Evolutionary conservation across 1,140 invertebrate genomes (phyloP), one percentile per base, ranked within the genome.

Genomic region (Scaptomyza graminum): DNA sequence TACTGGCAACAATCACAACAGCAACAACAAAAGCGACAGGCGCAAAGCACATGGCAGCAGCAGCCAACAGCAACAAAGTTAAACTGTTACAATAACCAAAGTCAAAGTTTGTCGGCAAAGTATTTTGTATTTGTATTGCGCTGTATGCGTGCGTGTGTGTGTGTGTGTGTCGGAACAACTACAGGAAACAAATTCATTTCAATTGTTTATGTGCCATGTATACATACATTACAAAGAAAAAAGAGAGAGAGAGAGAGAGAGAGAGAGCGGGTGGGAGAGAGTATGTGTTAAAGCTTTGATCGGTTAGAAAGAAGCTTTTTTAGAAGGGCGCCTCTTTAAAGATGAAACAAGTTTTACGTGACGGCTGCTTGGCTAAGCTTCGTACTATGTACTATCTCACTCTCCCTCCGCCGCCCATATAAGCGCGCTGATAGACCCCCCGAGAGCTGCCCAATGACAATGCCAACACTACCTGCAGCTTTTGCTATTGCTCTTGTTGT

Each of bases 31-130:
- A 62, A 43, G 34, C 37, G 60, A 52, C 49, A 44, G 47, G 49
- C 47, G 49, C 67, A 56, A 61, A 77, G 68, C 62, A 56, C 39
- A 50, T 57, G 57, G 76, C 56, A 69, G 31, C 31, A 8, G 5
- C 61, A 62, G 74, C 68, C 55, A 77, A 73, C 61, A 62, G 74
- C 68, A 82, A 78, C 79, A 84, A 87, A 87, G 83, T 87, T 88
- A 76, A 87, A 87, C 83, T 87, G 83, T 83, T 82, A 87, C 83
- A 87, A 87, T 88, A 87, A 87, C 83, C 83, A 87, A 87, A 87
- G 76, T 88, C 83, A 87, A 87, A 87, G 83, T 87, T 87, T 81
- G 83, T 71, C 83, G 79, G 83, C 83, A 88, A 87, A 87, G 75
- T 88, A 88, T 79, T 65, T 78, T 76, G 59, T 65, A 59, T 73